A percentile compares a stretch with the other conserved stretches of the same genome.
These are phyloP conservation scores for Zosterops borbonicus DNA, from an alignment of 2,113 vertebrate genomes.

Conservation along the genomic window DNA sequence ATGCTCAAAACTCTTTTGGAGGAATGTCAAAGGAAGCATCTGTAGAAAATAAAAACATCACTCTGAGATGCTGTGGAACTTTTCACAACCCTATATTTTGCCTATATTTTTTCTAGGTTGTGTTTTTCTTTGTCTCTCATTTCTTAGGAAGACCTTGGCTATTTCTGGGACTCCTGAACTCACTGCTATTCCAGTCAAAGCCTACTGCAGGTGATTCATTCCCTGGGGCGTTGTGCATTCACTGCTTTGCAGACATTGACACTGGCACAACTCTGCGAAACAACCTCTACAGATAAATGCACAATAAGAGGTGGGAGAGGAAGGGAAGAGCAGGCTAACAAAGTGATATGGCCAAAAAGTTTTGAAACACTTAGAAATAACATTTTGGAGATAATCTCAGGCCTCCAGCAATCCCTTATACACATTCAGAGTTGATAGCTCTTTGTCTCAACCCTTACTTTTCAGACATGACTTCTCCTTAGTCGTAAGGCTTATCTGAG, in stretches of 20 bases:
- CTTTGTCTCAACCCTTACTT: neutral
- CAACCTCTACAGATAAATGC: neutral
- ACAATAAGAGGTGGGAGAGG: neutral
- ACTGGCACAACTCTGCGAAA: neutral
- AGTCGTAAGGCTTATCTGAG: neutral
- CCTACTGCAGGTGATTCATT: neutral
- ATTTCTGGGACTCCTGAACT: neutral
- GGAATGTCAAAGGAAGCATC: neutral
- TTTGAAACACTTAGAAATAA: neutral
- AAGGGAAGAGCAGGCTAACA: neutral
- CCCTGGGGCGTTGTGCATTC: neutral
- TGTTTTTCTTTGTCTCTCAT: neutral
- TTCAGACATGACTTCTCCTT: neutral
- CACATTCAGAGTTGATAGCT: neutral
- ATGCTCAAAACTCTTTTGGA: neutral
- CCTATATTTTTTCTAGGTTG: neutral
- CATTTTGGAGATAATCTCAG: neutral
- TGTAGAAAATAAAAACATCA: neutral
- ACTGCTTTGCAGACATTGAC: neutral
- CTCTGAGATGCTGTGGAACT: neutral
- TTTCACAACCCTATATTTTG: neutral
- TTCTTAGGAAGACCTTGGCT: neutral
- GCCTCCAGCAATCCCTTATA: neutral
- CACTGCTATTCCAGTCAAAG: neutral
- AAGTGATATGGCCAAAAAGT: neutral